Percentiles rank a stretch among this genome's conserved stretches.
Conservation (phyloP, 2,888 invertebrate genomes). For the Himalopsyche tibetana region DNA sequence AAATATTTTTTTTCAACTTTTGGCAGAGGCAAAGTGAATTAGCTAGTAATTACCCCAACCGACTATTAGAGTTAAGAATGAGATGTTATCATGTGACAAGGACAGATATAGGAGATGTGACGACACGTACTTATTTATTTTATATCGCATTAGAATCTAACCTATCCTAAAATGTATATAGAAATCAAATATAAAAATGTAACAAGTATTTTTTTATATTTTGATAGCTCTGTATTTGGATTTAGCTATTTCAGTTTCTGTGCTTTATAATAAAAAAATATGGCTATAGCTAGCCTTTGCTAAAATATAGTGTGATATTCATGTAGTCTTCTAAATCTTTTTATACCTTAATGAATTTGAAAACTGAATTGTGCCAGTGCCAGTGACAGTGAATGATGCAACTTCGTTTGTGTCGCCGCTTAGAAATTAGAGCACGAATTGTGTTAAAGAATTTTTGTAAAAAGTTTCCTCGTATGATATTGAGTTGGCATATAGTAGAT, state of each 20-base stretch:
- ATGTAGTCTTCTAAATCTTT: constrained; percentile 64
- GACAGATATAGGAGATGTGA: constrained; percentile 55
- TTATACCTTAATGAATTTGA: constrained; percentile 62
- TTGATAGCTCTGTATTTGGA: constrained; percentile 78
- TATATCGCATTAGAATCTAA: constrained; percentile 62
- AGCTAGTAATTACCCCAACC: constrained; percentile 64
- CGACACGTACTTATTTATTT: constrained; percentile 65
- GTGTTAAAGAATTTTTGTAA: constrained; percentile 52
- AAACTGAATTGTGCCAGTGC: constrained; percentile 64
- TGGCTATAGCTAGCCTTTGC: constrained; percentile 63
- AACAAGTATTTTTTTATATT: constrained; percentile 79
- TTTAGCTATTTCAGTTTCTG: constrained; percentile 59
- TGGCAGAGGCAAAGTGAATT: constrained; percentile 61
- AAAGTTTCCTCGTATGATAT: constrained; percentile 54
- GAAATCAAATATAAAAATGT: constrained; percentile 76
- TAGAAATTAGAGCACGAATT: constrained; percentile 53
- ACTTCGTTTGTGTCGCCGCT: constrained; percentile 54
- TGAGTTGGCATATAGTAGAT: constrained; percentile 59
- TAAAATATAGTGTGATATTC: constrained; percentile 66
- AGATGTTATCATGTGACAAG: constrained; percentile 52
- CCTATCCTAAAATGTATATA: constrained; percentile 71
- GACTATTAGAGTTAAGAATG: constrained; percentile 65
- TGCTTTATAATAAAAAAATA: constrained; percentile 58
- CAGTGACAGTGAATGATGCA: constrained; percentile 51
- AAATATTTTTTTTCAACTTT: constrained; percentile 62